Evolutionary conservation across 2,888 invertebrate genomes (phyloP).

Genomic region (Cephalotes varians): DNA sequence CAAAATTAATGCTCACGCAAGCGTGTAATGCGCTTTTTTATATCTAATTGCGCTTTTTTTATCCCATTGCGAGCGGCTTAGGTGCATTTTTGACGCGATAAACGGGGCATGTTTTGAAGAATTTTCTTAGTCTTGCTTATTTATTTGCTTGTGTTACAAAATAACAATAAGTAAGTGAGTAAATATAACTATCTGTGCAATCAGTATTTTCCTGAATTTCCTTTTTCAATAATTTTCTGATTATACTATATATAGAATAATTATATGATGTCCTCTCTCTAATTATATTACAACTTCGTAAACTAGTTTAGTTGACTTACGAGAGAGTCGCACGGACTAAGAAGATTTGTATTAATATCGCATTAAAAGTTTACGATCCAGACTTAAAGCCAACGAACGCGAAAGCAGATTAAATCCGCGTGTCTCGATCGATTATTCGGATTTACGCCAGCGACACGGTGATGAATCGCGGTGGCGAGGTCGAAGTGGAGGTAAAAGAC

Average conservation of each 20-base stretch:
- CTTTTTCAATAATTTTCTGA: neutral
- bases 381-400: neutral
- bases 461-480: slow-evolving; percentile 57
- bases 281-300: neutral
- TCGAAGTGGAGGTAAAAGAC: slow-evolving; percentile 56
- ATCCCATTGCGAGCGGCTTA: neutral
- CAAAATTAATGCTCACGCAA: neutral
- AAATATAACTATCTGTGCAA: neutral
- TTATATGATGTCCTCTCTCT: no score
- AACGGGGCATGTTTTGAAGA: neutral
- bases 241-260: neutral
- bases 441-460: slow-evolving; percentile 54
- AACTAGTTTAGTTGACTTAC: neutral
- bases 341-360: neutral
- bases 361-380: neutral
- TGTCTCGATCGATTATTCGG: slow-evolving; percentile 67
- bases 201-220: neutral
- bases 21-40: neutral
- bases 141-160: neutral
- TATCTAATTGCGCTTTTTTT: neutral
- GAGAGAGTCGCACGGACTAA: neutral
- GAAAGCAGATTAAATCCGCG: slow-evolving; percentile 27
- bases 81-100: neutral
- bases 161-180: neutral
- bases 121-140: neutral